These are phyloP conservation scores for Drosophila atroscutellata DNA, from an alignment of 2,888 invertebrate genomes.

Conservation along the genomic window DNA sequence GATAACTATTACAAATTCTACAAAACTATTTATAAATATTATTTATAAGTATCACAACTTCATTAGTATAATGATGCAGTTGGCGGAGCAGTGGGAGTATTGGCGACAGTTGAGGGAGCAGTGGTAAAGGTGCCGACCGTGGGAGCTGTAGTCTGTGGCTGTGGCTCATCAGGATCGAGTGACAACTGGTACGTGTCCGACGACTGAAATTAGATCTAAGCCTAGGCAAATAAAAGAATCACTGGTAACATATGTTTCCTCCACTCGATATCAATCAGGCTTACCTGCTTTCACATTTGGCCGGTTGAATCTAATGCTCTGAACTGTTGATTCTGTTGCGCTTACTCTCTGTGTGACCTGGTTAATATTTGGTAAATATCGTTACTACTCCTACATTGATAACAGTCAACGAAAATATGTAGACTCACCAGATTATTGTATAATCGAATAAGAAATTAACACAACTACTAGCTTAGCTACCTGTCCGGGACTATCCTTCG, in stretches of 20 bases:
- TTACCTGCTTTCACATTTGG: conserved; percentile 65
- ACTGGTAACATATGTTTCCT: background rate
- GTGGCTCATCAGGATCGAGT: conserved; percentile 31
- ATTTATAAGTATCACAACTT: background rate
- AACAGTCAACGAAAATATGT: conserved; percentile 21
- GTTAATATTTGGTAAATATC: background rate
- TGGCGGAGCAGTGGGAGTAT: background rate
- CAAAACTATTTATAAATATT: no score
- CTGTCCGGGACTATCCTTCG: background rate
- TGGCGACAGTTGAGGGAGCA: background rate
- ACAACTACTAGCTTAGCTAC: conserved; percentile 24
- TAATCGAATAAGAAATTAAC: conserved; percentile 19
- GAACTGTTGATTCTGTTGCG: background rate
- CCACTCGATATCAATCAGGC: conserved; percentile 2
- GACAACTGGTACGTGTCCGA: conserved; percentile 29
- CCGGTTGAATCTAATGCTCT: conserved; percentile 52
- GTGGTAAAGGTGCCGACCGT: conserved; percentile 48
- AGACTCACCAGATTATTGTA: conserved; percentile 31
- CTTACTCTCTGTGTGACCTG: conserved; percentile 12
- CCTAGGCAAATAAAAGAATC: background rate
- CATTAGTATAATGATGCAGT: no score
- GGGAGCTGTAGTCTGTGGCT: conserved; percentile 64
- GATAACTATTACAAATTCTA: background rate
- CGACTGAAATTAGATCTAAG: conserved; percentile 63
- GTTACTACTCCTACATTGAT: conserved; percentile 12